Evolutionary conservation across 2,797 vertebrate genomes (phyloP).

Genomic region (Sebastes kiyomatsui): DNA sequence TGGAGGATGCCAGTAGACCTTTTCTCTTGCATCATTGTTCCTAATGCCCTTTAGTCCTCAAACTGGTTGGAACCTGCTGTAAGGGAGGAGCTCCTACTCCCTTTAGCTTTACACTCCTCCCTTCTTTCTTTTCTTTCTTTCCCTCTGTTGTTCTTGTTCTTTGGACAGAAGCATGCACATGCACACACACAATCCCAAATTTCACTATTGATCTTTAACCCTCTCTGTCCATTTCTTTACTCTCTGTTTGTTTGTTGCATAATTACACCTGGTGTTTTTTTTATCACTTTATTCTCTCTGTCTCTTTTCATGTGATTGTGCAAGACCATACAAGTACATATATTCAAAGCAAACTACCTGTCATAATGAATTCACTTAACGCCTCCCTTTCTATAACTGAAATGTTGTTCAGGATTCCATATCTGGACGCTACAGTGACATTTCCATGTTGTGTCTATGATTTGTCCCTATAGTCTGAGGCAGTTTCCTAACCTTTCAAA

Average conservation of each 20-base stretch:
- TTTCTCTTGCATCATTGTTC: constrained; percentile 82
- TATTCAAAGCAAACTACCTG: constrained; percentile 47
- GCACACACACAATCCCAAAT: constrained; percentile 17
- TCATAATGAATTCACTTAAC: constrained; percentile 44
- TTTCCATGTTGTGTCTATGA: constrained; percentile 36
- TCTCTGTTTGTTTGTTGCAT: constrained; percentile 7
- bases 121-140: constrained; percentile 58
- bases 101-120: constrained; percentile 60
- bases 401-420: background rate
- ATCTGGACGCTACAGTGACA: constrained; percentile 43
- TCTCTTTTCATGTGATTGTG: constrained; percentile 48
- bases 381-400: background rate
- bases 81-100: constrained; percentile 75
- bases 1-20: constrained; percentile 70
- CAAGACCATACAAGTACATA: constrained; percentile 72
- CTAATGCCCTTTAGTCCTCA: constrained; percentile 81
- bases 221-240: constrained; percentile 10
- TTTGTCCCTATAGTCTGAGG: constrained; percentile 54
- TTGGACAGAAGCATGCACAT: constrained; percentile 35
- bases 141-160: constrained; percentile 37
- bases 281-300: constrained; percentile 7
- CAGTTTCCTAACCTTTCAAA: constrained; percentile 77
- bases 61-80: constrained; percentile 85
- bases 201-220: constrained; percentile 16
- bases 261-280: constrained; percentile 24